Evolutionary conservation across 1,140 invertebrate species (phyloP), one percentile per base, ranked within the genome.

Genomic region (Helicoverpa armigera): DNA sequence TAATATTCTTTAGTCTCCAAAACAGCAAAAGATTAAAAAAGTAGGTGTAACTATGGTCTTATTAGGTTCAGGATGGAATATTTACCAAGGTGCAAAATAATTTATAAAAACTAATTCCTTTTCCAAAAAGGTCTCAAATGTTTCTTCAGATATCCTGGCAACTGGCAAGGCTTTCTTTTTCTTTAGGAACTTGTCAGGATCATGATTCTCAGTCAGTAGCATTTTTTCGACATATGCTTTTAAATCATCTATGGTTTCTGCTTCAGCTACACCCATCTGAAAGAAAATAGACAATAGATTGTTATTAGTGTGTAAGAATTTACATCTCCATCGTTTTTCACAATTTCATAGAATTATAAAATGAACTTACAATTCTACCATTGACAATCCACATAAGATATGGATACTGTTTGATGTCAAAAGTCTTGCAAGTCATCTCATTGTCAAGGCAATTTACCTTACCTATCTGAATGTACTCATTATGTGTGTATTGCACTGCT

Each of bases 61-160:
- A 7, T 43, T 43, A 7, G 4, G 3, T 56, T 43, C 11, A 65
- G 50, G 29, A 70, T 65, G 48, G 23, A 58, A 54, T 61, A 35
- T 18, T 87, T 86, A 94, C 94, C 94, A 95, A 29, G 92, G 91
- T 29, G 92, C 94, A 88, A 92, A 95, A 81, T 90, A 95, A 75
- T 95, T 94, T 18, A 95, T 83, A 83, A 92, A 95, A 3, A 95
- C 94, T 18, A 95, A 83, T 81, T 95, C 91, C 54, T 94, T 95
- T 53, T 95, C 88, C 73, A 95, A 60, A 78, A 93, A 94, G 3
- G 90, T 94, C 70, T 95, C 94, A 72, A 93, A 95, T 7, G 94
- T 94, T 72, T 95, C 92, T 73, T 95, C 94, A 0, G 92, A 90
- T 84, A 95, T 94, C 79, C 94, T 91, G 13, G 92, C 94, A 4